Percentiles rank a stretch among this genome's conserved stretches.
These are phyloP conservation scores for Danio jaintianensis DNA, from an alignment of 2,797 vertebrate species.

Conservation along the genomic window DNA sequence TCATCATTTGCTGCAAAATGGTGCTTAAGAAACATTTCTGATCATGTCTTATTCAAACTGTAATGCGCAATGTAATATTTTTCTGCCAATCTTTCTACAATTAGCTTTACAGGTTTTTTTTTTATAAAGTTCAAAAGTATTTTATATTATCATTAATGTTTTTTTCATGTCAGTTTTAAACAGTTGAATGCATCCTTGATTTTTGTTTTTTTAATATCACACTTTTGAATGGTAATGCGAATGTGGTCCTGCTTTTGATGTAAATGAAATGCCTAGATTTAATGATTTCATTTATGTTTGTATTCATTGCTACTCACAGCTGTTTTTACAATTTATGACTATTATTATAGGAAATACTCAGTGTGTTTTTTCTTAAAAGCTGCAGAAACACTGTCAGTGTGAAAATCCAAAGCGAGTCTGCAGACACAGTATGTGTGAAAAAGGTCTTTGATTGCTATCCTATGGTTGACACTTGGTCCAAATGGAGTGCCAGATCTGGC, in stretches of 20 bases:
- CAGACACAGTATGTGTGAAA: neutral
- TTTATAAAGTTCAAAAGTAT: no score
- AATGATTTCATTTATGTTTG: neutral
- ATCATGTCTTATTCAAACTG: no score
- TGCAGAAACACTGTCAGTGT: neutral
- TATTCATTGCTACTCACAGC: neutral
- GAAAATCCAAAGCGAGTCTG: neutral
- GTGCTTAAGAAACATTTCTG: no score
- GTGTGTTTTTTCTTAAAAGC: neutral
- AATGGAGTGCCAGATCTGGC: neutral
- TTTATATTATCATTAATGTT: no score
- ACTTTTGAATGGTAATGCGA: neutral
- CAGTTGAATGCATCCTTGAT: no score
- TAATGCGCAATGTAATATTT: no score
- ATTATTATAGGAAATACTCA: neutral
- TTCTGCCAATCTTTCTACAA: no score
- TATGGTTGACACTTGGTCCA: slow-evolving; percentile 20
- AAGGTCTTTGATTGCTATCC: slow-evolving; percentile 12
- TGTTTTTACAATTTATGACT: neutral
- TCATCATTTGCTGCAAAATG: no score
- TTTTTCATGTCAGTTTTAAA: no score
- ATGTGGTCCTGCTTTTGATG: neutral
- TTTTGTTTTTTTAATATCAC: no score
- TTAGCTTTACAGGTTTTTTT: no score
- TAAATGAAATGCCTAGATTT: neutral